Base-by-base conservation (phyloP, 1,140 invertebrate genomes). In the Listronotus bonariensis region DNA sequence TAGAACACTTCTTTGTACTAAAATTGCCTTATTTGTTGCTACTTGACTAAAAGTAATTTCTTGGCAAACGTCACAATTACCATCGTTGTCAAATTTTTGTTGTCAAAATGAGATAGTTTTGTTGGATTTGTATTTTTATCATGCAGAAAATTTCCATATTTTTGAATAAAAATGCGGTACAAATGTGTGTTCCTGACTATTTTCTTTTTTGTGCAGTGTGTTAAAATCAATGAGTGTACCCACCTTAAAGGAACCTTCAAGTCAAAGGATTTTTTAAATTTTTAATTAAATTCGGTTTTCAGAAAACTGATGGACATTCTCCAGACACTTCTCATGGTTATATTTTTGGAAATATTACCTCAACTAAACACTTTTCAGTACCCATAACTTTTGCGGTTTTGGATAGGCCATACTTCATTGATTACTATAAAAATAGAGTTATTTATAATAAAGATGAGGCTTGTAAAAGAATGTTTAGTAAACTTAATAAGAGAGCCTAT, bases 261-360 rank as follows among this genome's bases (percentile, higher is more conserved):
- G 60, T 86, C 86, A 1, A 81, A 82, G 5, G 86, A 92, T 40
- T 97, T 96, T 97, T 96, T 77, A 87, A 90, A 75, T 96, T 97
- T 80, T 82, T 98, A 36, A 85, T 92, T 3, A 97, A 97, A 81
- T 98, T 97, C 80, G 96, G 95, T 57, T 95, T 98, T 79, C 94
- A 97, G 81, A 96, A 97, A 80, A 96, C 95, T n/a, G 92, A 96
- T 78, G 84, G 87, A 18, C 86, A 92, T 77, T 85, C 89, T 68
- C 82, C 88, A 72, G 87, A 87, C 68, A 87, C 91, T 67, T 94
- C 93, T 61, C 89, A 90, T 80, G 96, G 96, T 31, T 97, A 94
- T 78, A 95, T 97, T 71, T 97, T 95, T 79, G 96, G 95, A 14
- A 97, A 97, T 80, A 87, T 97, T 26, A 95, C 93, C 18, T 86